Evolutionary conservation across 2,797 vertebrate genomes (phyloP), one percentile per base, ranked within the genome.

Genomic region (Brachyrhaphis roseni): DNA sequence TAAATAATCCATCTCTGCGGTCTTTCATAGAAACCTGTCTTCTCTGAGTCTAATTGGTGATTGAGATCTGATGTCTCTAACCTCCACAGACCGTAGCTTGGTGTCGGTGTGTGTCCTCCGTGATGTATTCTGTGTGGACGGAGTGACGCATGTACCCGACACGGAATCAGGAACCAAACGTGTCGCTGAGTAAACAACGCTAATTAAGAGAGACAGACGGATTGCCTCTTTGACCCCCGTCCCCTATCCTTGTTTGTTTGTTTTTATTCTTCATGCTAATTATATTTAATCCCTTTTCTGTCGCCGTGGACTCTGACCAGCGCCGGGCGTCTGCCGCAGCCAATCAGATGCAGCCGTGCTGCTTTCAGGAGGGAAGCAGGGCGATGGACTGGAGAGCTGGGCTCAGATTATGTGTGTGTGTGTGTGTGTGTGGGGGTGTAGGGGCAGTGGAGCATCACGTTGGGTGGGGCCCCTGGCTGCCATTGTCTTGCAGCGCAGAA

Each of bases 191-290:
- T 94, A 95, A 95, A 96, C 95, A 95, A 94, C 92, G 86, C 92
- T 96, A 96, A 96, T 96, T 93, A 95, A 93, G 89, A 91, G 88
- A 94, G 91, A 91, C 93, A 89, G 90, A 79, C 89, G 90, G 93
- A 91, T 92, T 89, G 92, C 90, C 91, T 87, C 77, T 28, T 51
- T 94, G 94, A 94, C 93, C 94, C 86, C 76, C 83, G 79, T 79
- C 90, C 88, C 87, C 78, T 79, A 68, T 81, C 88, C 23, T 43
- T 88, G 87, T 93, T 93, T 94, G 90, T 94, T 95, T 94, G 92
- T 94, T 94, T 95, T 95, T 94, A 94, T 95, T 94, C 89, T 95
- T 91, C 91, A 93, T 93, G 92, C 93, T 95, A 96, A 96, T 96
- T 95, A 96, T 91, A 76, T 91, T 82, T 95, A 96, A 96, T 95